Conservation (phyloP, 2,888 invertebrate species). For the Parnassius mnemosyne region DNA sequence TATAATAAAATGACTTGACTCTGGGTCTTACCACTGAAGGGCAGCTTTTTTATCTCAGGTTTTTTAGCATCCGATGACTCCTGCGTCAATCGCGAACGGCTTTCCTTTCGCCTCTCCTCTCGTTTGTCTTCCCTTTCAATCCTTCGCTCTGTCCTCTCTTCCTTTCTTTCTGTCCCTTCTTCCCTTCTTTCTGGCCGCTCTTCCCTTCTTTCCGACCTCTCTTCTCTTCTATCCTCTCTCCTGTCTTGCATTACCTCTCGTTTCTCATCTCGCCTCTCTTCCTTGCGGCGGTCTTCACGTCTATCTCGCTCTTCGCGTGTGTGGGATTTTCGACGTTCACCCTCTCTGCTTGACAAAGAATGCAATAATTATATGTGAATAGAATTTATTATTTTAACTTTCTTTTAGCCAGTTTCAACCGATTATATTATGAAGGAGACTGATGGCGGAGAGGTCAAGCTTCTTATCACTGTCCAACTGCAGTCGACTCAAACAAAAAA, state of each 20-base stretch:
- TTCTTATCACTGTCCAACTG: too few species aligned
- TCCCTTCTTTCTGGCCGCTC: conserved; percentile 23
- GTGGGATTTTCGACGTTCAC: conserved; percentile 31
- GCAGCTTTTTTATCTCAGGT: conserved; percentile 85
- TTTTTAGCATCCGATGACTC: conserved; percentile 52
- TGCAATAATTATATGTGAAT: too few species aligned
- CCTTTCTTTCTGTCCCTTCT: conserved; percentile 21
- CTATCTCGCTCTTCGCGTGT: conserved; percentile 30
- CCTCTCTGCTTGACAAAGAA: conserved; percentile 19
- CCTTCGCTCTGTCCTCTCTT: too few species aligned
- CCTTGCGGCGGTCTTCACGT: conserved; percentile 29
- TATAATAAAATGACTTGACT: background rate
- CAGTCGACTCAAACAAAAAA: too few species aligned
- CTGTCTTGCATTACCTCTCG: conserved; percentile 19
- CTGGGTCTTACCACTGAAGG: conserved; percentile 85
- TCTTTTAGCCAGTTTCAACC: too few species aligned
- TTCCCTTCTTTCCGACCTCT: conserved; percentile 24
- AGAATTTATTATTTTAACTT: too few species aligned
- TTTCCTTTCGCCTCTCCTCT: background rate
- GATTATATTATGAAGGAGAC: too few species aligned
- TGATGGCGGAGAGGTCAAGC: too few species aligned
- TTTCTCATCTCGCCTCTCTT: conserved; percentile 31
- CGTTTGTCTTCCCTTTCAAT: background rate
- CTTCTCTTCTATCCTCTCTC: conserved; percentile 31
- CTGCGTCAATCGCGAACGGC: conserved; percentile 18